Conservation (phyloP, 2,888 invertebrate genomes). For the Tenthredo scrophulariae region DNA sequence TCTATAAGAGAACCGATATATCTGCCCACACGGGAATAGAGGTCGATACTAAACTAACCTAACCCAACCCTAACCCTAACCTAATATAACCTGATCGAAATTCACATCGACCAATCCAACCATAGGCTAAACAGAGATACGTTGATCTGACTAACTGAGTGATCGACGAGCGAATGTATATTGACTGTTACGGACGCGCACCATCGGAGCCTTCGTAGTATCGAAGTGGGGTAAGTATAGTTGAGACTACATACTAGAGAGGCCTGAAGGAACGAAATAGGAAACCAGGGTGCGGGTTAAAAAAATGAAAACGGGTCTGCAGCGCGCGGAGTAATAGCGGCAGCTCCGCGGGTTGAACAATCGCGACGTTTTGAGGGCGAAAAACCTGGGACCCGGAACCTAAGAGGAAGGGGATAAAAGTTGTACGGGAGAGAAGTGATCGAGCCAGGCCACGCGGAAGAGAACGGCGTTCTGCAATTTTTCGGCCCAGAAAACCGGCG, state of each 20-base stretch:
- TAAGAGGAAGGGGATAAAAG: slow-evolving; percentile 57
- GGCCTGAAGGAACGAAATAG: slow-evolving; percentile 52
- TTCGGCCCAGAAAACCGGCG: slow-evolving; percentile 74
- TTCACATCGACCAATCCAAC: slow-evolving; percentile 13
- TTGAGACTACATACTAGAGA: background rate
- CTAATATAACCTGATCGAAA: slow-evolving; percentile 12
- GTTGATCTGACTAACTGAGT: background rate
- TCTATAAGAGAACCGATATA: background rate
- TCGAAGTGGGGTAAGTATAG: background rate
- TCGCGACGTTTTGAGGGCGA: slow-evolving; percentile 70
- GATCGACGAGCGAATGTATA: slow-evolving; percentile 8
- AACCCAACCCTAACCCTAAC: background rate
- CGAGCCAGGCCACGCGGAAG: slow-evolving; percentile 70
- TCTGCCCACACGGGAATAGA: slow-evolving; percentile 21
- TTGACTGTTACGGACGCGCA: slow-evolving; percentile 4
- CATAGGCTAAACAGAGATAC: slow-evolving; percentile 1
- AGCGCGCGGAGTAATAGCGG: slow-evolving; percentile 57
- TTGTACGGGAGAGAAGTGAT: slow-evolving; percentile 50
- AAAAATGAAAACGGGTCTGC: slow-evolving; percentile 64
- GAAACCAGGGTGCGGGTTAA: slow-evolving; percentile 55
- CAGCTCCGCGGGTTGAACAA: slow-evolving; percentile 62
- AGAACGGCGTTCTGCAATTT: slow-evolving; percentile 70
- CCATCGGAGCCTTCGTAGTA: background rate
- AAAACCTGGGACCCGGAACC: slow-evolving; percentile 71
- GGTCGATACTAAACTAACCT: slow-evolving; percentile 18